A percentile compares a stretch with the other conserved stretches of the same genome.
Conservation (phyloP, 2,113 vertebrate species). For the Enhydra lutris region DNA sequence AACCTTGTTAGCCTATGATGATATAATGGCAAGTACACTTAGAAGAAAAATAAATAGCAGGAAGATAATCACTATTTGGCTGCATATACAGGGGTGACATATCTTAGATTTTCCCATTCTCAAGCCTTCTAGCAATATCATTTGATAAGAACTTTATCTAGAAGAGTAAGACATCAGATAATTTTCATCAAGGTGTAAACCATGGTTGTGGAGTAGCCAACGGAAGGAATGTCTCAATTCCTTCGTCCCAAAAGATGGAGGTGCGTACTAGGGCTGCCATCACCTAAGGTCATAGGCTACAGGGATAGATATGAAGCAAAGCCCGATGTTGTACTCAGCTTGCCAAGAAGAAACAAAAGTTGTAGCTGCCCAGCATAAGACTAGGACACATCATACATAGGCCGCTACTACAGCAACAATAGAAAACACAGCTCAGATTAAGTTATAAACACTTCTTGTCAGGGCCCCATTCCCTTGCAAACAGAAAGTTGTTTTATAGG, state of each 20-base stretch:
- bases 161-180: background rate
- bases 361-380: background rate
- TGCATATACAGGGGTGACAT: too few species aligned
- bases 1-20: background rate
- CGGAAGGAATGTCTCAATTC: background rate
- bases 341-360: conserved; percentile 37
- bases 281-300: background rate
- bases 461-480: conserved; percentile 37
- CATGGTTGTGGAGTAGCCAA: background rate
- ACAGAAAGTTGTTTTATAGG: conserved; percentile 52
- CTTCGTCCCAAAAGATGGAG: background rate
- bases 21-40: background rate
- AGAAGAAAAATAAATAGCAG: too few species aligned
- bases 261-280: background rate
- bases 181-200: background rate
- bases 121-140: background rate
- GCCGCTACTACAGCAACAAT: background rate
- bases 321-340: background rate
- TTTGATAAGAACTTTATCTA: background rate
- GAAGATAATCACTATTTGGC: background rate
- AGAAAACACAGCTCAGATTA: conserved; percentile 26
- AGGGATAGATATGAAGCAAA: background rate
- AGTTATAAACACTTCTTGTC: conserved; percentile 62
- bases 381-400: background rate
- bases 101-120: background rate